A percentile compares a stretch with the other conserved stretches of the same genome.
Evolutionary conservation across 1,140 invertebrate genomes (phyloP).

Genomic region (Penaeus indicus): DNA sequence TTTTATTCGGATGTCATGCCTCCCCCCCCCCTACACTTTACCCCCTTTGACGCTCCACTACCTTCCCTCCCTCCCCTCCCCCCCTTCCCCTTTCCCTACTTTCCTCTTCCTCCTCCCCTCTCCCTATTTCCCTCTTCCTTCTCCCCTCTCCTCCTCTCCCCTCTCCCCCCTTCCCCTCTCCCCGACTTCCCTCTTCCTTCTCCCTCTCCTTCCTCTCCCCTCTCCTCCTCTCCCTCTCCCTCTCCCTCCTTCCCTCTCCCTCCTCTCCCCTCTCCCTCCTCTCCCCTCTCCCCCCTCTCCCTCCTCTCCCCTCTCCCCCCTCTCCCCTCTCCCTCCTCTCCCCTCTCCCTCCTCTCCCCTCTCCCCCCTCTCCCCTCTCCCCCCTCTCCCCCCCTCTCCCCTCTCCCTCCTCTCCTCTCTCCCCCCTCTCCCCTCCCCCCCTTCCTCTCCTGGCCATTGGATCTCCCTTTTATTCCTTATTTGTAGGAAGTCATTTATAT

Average conservation of each 20-base stretch:
- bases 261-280: not conserved
- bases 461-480: too few species aligned
- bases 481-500: too few species aligned
- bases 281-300: constrained; percentile 12
- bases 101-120: not conserved
- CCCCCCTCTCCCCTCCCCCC: too few species aligned
- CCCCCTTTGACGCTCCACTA: not conserved
- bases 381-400: too few species aligned
- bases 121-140: not conserved
- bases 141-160: not conserved
- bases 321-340: not conserved
- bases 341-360: too few species aligned
- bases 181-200: not conserved
- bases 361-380: too few species aligned
- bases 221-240: too few species aligned
- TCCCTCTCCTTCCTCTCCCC: not conserved
- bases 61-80: not conserved
- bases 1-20: not conserved
- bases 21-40: not conserved
- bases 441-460: too few species aligned
- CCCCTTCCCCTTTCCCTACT: not conserved
- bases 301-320: not conserved
- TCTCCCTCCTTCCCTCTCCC: not conserved
- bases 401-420: too few species aligned
- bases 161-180: not conserved